phyloP scores from a whole-genome alignment of 1,140 invertebrate genomes.

The Eupristina koningsbergeri region DNA sequence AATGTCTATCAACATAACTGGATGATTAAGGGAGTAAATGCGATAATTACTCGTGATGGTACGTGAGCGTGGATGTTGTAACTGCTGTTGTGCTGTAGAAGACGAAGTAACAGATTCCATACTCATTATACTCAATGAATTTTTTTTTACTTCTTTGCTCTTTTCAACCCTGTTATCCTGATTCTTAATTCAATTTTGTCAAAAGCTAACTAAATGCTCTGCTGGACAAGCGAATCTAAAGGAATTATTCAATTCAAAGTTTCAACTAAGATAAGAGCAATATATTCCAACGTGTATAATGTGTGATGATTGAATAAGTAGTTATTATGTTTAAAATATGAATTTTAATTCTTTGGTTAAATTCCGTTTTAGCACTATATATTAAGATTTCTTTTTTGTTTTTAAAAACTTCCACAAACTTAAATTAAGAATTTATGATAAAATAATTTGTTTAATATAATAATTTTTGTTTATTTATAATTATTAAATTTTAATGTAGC shows the following conservation, averaged over 20 bases:
- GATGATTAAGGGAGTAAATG: slow-evolving; percentile 22
- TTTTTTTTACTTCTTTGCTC: neutral
- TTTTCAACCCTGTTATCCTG: neutral
- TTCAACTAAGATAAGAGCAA: neutral
- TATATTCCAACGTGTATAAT: too few relatives aligned
- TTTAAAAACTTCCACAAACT: too few relatives aligned
- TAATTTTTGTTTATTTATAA: too few relatives aligned
- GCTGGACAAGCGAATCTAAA: neutral
- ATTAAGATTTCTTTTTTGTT: too few relatives aligned
- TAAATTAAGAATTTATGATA: too few relatives aligned
- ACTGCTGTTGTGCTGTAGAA: neutral
- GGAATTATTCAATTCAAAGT: too few relatives aligned
- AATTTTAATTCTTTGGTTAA: too few relatives aligned
- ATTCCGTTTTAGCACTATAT: too few relatives aligned
- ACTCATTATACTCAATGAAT: neutral
- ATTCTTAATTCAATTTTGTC: neutral
- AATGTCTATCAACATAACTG: slow-evolving; percentile 6
- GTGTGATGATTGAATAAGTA: too few relatives aligned
- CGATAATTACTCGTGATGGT: neutral
- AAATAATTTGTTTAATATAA: too few relatives aligned
- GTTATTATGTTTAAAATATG: too few relatives aligned
- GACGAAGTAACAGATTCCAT: neutral
- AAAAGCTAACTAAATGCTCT: neutral
- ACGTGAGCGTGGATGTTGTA: neutral
- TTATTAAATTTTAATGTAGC: too few relatives aligned